Conservation (phyloP, 2,888 invertebrate genomes). For the Acheta domesticus region DNA sequence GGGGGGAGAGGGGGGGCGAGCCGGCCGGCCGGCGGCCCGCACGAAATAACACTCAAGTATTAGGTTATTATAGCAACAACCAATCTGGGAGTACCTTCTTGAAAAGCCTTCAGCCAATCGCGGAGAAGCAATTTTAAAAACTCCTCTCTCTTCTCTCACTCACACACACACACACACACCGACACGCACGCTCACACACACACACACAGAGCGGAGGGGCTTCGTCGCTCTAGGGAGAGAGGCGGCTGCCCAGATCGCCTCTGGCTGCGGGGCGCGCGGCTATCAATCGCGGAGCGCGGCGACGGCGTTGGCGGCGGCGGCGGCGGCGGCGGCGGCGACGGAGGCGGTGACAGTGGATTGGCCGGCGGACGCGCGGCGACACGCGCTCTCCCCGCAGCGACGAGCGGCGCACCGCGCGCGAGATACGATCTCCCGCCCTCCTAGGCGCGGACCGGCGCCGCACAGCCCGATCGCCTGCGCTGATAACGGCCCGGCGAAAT, state of each 20-base stretch:
- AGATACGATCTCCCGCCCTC: no score
- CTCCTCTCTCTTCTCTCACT: not conserved
- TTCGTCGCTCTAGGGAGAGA: not conserved
- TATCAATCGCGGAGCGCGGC: slow-evolving; percentile 20
- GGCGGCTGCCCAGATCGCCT: not conserved
- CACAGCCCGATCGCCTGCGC: not conserved
- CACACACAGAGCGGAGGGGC: not conserved
- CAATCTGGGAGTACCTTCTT: slow-evolving; percentile 31
- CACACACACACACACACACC: slow-evolving; percentile 3
- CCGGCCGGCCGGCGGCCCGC: not conserved
- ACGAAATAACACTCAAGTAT: slow-evolving; percentile 28
- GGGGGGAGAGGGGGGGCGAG: not conserved
- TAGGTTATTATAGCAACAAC: slow-evolving; percentile 31
- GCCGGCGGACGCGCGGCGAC: not conserved
- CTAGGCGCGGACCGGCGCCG: no score
- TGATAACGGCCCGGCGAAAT: not conserved
- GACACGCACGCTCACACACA: not conserved
- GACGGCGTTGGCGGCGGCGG: not conserved
- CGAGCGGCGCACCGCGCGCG: no score
- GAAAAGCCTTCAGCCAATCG: slow-evolving; percentile 30
- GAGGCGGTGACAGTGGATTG: not conserved
- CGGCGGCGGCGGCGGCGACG: not conserved
- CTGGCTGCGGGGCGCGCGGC: not conserved
- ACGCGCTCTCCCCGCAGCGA: no score
- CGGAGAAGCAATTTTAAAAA: slow-evolving; percentile 27